A percentile compares a stretch with the other conserved stretches of the same genome.
Conservation (phyloP, 2,113 vertebrate genomes). For the Gasterosteus nipponicus region DNA sequence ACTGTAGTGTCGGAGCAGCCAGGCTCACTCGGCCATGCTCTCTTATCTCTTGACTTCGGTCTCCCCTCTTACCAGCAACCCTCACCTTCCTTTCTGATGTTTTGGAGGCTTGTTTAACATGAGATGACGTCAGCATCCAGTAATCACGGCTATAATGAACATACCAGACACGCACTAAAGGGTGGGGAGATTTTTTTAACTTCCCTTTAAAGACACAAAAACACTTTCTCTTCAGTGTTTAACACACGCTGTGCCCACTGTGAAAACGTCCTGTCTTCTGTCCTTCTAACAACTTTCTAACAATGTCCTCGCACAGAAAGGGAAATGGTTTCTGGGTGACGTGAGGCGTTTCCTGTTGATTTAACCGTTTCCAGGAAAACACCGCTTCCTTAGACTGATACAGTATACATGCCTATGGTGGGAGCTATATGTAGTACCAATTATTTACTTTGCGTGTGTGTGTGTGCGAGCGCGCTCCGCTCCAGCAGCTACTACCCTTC, state of each 20-base stretch:
- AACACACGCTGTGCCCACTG: constrained; percentile 26
- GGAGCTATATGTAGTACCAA: constrained; percentile 42
- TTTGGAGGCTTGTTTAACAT: constrained; percentile 17
- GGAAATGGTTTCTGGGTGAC: constrained; percentile 69
- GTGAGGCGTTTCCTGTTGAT: constrained; percentile 71
- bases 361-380: constrained; percentile 60
- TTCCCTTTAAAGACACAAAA: constrained; percentile 30
- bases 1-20: constrained; percentile 36
- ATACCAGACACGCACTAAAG: constrained; percentile 28
- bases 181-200: constrained; percentile 28
- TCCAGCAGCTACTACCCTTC: constrained; percentile 46
- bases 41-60: constrained; percentile 60
- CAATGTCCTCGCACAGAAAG: constrained; percentile 64
- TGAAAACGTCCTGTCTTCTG: constrained; percentile 64
- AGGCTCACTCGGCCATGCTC: constrained; percentile 35
- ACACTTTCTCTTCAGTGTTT: constrained; percentile 42
- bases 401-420: constrained; percentile 32
- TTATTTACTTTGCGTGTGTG: constrained; percentile 43
- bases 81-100: constrained; percentile 28
- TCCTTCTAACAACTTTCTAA: constrained; percentile 71
- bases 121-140: constrained; percentile 3
- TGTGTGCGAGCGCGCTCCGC: neutral
- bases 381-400: constrained; percentile 56
- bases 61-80: constrained; percentile 44
- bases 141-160: constrained; percentile 23